Evolutionary conservation across 2,888 invertebrate species (phyloP), one percentile per base, ranked within the genome.

Genomic region (Drosophila neonasuta): DNA sequence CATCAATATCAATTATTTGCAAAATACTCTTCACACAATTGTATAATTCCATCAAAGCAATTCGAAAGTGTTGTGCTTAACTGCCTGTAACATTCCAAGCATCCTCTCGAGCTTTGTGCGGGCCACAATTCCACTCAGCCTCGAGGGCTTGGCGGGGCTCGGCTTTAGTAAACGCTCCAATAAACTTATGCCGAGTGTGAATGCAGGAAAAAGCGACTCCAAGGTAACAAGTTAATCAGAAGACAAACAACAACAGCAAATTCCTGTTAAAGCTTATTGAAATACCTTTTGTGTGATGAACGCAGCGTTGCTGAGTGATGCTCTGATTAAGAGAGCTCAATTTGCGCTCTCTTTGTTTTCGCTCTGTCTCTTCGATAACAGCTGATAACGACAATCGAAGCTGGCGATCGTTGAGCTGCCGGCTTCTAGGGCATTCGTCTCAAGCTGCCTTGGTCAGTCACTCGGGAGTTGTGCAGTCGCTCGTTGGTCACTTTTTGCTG

Each of bases 391-490:
- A n/a, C 30, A 69, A 58, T 64, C 74, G 64, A 46, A 15, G 29
- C 8, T 30, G 54, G 42, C 66, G 77, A 79, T 63, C 63, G 49
- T 36, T 39, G 46, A 15, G 55, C 17, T 58, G 55, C 30, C 17
- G 54, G 68, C 66, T 57, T 59, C 49, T 34, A 46, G 29, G 42
- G 41, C 60, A 15, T 39, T 58, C 45, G 60, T 46, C 52, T 57
- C 44, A 42, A 29, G 45, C 45, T 46, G 51, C 45, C 57, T 44
- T 68, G 77, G 55, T 79, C 85, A 80, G 75, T 84, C 77, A 69
- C 45, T 76, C 82, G 82, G 79, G 66, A 84, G 68, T 84, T 74
- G 82, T 75, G 77, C 74, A 78, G 77, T 51, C 73, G 84, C 57
- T 58, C 70, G 76, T 54, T 68, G 56, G 63, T 71, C 30, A 46